These are phyloP conservation scores for Steinernema hermaphroditum DNA, from an alignment of 2,888 invertebrate species.

Conservation along the genomic window DNA sequence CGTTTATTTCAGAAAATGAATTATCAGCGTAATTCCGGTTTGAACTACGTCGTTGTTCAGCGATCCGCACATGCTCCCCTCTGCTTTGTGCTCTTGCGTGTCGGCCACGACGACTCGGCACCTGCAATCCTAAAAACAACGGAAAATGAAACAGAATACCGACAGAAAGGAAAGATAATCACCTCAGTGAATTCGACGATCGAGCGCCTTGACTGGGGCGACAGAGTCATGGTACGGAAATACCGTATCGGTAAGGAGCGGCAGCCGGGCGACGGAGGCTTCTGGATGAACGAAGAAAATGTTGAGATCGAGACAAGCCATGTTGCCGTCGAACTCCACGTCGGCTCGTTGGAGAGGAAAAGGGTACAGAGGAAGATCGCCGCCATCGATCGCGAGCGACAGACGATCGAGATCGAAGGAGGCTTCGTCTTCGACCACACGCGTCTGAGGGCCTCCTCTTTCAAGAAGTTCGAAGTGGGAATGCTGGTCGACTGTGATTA, in stretches of 20 bases:
- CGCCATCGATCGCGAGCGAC: neutral
- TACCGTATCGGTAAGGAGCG: neutral
- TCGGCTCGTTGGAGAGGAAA: neutral
- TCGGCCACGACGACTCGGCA: neutral
- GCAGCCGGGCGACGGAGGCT: neutral
- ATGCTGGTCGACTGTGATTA: neutral
- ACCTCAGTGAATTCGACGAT: neutral
- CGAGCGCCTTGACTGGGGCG: neutral
- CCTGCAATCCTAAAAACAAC: neutral
- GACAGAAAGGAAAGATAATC: neutral
- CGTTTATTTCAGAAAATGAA: conserved; percentile 15
- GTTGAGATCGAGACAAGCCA: neutral
- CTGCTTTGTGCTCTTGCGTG: neutral
- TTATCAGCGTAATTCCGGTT: neutral
- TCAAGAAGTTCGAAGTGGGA: neutral
- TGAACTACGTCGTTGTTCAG: neutral
- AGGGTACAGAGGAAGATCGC: neutral
- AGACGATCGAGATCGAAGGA: neutral
- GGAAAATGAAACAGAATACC: neutral
- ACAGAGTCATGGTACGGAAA: neutral
- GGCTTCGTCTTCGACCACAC: conserved; percentile 1
- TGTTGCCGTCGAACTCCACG: neutral
- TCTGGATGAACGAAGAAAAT: neutral
- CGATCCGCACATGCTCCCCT: neutral
- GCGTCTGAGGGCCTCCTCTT: neutral